These are phyloP conservation scores for Folsomia manolachei DNA, from an alignment of 2,888 invertebrate genomes.

Conservation along the genomic window DNA sequence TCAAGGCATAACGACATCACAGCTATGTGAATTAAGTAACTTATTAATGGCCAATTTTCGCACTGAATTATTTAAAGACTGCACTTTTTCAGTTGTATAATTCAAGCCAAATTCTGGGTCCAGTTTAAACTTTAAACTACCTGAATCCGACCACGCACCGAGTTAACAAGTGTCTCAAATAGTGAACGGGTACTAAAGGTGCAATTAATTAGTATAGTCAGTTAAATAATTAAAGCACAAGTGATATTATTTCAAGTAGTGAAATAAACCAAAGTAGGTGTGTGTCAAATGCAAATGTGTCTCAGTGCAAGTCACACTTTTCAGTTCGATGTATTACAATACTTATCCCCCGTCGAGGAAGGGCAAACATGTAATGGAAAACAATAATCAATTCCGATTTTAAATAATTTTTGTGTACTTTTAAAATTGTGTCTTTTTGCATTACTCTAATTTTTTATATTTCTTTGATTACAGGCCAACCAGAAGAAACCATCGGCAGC, in stretches of 20 bases:
- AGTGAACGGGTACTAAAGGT: not conserved
- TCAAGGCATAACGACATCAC: no score
- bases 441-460: constrained; percentile 11
- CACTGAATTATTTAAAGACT: no score
- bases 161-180: not conserved
- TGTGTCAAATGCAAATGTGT: not conserved
- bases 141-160: no score
- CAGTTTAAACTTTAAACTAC: no score
- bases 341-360: constrained; percentile 49
- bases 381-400: no score
- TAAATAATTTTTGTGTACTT: no score
- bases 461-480: constrained; percentile 35
- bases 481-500: constrained; percentile 44
- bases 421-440: not conserved
- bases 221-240: not conserved
- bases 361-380: constrained; percentile 40
- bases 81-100: no score
- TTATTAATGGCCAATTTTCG: no score
- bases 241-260: no score
- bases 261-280: not conserved
- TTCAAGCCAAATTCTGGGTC: no score
- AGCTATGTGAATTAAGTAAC: no score
- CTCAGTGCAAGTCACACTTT: not conserved
- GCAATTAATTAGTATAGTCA: not conserved
- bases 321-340: constrained; percentile 48